Base-by-base conservation (phyloP, 2,888 invertebrate genomes). In the Smittia aterrima region DNA sequence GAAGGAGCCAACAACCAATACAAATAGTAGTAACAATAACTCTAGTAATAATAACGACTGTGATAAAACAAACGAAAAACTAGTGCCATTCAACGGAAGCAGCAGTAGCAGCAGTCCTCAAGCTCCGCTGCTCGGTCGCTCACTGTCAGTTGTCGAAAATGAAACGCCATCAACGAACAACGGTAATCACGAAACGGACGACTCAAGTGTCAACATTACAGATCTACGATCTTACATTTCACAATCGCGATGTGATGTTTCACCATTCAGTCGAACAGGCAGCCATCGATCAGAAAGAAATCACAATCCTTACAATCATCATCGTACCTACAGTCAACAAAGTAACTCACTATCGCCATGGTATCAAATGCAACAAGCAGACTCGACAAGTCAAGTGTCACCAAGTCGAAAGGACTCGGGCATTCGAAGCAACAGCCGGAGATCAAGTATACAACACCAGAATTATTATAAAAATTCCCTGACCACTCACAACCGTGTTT, bases 391-490 rank as follows among this genome's bases (percentile, higher is more conserved):
- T 11, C 13, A 47, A 3, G n/a, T 58, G 1, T 88, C 90, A 71
- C 92, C 92, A 79, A 93, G 93, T 78, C 87, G 94, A 75, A 94
- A 94, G 82, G 94, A 94, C 82, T 94, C 93, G 1, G 94, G 94
- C 11, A 94, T 94, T 75, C 87, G 91, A 78, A 93, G 93, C 81
- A 92, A 91, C 74, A 93, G 93, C 78, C 86, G 93, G 1, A 86
- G 93, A 75, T 93, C 93, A 78, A 93, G 93, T 80, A 92, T 93
- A 80, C 92, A 92, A 79, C 92, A 92, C 78, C 92, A 93, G 88
- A 92, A 93, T 77, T 80, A 82, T 79, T 80, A 86, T 27, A 90
- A 92, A 78, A 88, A 89, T 62, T 91, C 92, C 77, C 87, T 92
- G 77, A 85, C 27, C 40, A 22, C 92, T 79, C 89, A 90, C 76